Evolutionary conservation across 2,113 vertebrate species (phyloP).

Genomic region (Engystomops pustulosus): DNA sequence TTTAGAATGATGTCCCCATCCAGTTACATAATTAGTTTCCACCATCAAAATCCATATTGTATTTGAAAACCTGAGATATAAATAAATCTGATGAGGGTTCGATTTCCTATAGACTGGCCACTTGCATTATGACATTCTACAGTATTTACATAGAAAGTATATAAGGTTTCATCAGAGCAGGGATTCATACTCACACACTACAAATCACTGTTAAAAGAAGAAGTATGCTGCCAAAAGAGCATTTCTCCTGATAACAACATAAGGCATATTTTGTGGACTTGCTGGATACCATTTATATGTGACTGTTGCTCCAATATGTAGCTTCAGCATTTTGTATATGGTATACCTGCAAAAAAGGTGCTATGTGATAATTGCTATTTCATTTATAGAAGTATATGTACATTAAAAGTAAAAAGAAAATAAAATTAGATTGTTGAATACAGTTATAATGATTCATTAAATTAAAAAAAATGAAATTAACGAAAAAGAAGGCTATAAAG

Average conservation of each 20-base stretch:
- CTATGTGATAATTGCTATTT: no score
- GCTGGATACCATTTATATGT: slow-evolving; percentile 63
- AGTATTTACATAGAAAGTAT: slow-evolving; percentile 29
- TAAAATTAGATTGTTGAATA: no score
- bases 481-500: no score
- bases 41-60: slow-evolving; percentile 53
- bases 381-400: neutral
- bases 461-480: no score
- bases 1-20: neutral
- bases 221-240: slow-evolving; percentile 79
- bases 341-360: neutral
- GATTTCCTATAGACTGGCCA: slow-evolving; percentile 28
- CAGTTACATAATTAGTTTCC: slow-evolving; percentile 44
- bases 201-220: slow-evolving; percentile 81
- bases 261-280: slow-evolving; percentile 73
- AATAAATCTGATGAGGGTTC: slow-evolving; percentile 38
- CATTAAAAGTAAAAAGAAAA: no score
- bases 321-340: neutral
- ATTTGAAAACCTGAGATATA: slow-evolving; percentile 46
- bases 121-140: neutral
- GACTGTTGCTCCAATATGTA: slow-evolving; percentile 46
- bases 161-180: slow-evolving; percentile 3
- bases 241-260: slow-evolving; percentile 80
- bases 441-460: no score
- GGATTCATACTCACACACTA: slow-evolving; percentile 65